These are phyloP conservation scores for Agraylea sexmaculata DNA, from an alignment of 1,140 invertebrate species.

Conservation along the genomic window DNA sequence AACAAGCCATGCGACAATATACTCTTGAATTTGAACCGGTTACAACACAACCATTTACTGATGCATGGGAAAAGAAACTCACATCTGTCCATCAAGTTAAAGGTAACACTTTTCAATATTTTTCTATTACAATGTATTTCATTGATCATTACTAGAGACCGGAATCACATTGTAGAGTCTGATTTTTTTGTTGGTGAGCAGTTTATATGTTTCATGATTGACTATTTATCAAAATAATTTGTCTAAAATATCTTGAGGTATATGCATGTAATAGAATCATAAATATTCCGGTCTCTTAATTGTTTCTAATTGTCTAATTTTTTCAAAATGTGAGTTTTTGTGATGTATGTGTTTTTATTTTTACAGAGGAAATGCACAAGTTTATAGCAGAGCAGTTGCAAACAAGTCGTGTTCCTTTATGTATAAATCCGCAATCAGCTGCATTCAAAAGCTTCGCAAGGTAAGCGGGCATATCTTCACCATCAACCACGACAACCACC, in stretches of 20 bases:
- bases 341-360: slow-evolving; percentile 22
- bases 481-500: slow-evolving; percentile 25
- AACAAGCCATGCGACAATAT: slow-evolving; percentile 61
- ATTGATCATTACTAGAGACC: no score
- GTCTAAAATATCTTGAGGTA: no score
- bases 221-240: no score
- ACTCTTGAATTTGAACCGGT: slow-evolving; percentile 87
- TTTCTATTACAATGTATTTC: no score
- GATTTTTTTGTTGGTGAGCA: no score
- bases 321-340: neutral
- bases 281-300: no score
- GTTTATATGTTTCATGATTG: no score
- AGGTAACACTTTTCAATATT: slow-evolving; percentile 53
- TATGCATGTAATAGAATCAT: no score
- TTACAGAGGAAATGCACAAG: slow-evolving; percentile 94
- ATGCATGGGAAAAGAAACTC: slow-evolving; percentile 88
- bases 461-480: slow-evolving; percentile 51
- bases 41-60: slow-evolving; percentile 80
- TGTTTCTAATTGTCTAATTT: neutral
- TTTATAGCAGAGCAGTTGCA: slow-evolving; percentile 94
- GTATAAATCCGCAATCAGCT: slow-evolving; percentile 98
- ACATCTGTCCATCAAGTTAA: slow-evolving; percentile 87
- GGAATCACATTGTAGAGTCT: no score
- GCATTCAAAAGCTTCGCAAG: slow-evolving; percentile 99
- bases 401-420: slow-evolving; percentile 87